phyloP scores from a whole-genome alignment of 2,888 invertebrate genomes.

The Enchytraeus crypticus region DNA sequence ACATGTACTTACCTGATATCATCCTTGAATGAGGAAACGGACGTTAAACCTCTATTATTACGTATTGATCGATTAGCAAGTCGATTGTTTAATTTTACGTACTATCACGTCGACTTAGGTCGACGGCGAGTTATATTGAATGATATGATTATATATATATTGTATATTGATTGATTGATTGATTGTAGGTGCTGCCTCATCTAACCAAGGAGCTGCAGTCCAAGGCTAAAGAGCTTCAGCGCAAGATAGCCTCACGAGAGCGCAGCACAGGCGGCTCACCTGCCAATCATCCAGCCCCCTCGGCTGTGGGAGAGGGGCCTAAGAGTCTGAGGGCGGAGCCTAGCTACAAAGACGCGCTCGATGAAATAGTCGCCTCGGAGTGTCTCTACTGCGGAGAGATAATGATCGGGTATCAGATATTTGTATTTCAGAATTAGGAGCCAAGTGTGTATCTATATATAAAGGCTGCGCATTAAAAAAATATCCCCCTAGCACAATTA shows the following conservation, averaged over 20 bases:
- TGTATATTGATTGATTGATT: no score
- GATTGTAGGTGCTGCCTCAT: slow-evolving; percentile 59
- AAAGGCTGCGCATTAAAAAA: no score
- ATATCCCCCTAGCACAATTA: no score
- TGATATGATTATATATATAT: no score
- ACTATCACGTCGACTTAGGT: no score
- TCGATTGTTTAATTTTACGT: no score
- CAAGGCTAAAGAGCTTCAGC: slow-evolving; percentile 50
- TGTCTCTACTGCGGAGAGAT: slow-evolving; percentile 86
- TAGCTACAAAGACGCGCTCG: slow-evolving; percentile 63
- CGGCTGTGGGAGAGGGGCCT: not conserved
- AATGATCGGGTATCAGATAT: slow-evolving; percentile 64
- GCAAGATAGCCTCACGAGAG: slow-evolving; percentile 39
- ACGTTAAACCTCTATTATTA: no score
- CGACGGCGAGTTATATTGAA: no score
- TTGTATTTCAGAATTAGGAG: not conserved
- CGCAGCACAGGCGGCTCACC: not conserved
- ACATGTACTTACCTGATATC: no score
- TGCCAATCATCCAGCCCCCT: not conserved
- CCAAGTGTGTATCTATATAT: not conserved
- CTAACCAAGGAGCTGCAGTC: slow-evolving; percentile 54
- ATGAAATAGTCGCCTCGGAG: slow-evolving; percentile 79
- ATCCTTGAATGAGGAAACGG: no score
- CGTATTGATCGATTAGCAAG: no score
- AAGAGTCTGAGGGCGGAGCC: not conserved